A percentile compares a stretch with the other conserved stretches of the same genome.
phyloP scores from a whole-genome alignment of 1,140 invertebrate genomes.

The Elymnias hypermnestra region DNA sequence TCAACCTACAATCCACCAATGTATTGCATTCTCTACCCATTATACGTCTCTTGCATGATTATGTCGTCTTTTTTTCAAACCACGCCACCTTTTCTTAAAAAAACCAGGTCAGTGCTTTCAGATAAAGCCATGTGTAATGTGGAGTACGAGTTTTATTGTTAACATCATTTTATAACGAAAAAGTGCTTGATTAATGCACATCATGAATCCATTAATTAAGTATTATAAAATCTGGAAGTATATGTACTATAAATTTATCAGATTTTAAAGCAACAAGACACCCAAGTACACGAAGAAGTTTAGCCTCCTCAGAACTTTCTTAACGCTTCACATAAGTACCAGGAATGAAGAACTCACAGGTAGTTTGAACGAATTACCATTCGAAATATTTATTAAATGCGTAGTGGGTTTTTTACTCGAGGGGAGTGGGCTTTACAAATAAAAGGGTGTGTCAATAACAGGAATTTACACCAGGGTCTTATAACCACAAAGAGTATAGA shows the following conservation, averaged over 20 bases:
- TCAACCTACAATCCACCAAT: background rate
- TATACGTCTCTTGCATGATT: background rate
- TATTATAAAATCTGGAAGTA: no score
- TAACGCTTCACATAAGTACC: background rate
- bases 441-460: slow-evolving; percentile 20
- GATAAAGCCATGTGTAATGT: background rate
- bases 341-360: background rate
- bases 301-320: background rate
- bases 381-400: no score
- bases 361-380: background rate
- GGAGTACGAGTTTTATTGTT: no score
- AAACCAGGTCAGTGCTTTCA: slow-evolving; percentile 1
- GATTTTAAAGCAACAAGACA: no score
- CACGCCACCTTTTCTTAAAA: background rate
- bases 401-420: no score
- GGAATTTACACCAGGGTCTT: slow-evolving; percentile 3
- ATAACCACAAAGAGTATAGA: slow-evolving; percentile 2
- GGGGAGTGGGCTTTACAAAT: slow-evolving; percentile 10
- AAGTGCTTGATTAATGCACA: no score
- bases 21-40: background rate
- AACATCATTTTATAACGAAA: background rate
- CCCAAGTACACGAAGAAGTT: background rate
- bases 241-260: no score
- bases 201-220: no score
- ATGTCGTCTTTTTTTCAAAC: background rate